Evolutionary conservation across 2,797 vertebrate genomes (phyloP), one percentile per base, ranked within the genome.

Genomic region (Helarctos malayanus): DNA sequence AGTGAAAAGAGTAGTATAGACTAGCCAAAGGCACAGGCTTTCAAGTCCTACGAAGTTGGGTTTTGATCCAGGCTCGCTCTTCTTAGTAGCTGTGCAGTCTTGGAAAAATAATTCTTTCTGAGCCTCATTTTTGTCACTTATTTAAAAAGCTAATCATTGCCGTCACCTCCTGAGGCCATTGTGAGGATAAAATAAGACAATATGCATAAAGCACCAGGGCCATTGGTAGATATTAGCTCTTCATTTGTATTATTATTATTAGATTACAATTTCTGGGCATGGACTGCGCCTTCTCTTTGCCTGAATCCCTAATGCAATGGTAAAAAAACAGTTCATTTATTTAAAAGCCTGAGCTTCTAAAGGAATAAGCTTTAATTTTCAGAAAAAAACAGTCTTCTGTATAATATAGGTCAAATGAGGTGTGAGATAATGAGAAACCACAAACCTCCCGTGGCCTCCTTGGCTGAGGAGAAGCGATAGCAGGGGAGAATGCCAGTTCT

Each of bases 201-300:
- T 78, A n/a, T 27, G 25, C 45, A 79, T 76, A 91, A 80, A 63
- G 2, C 63, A 49, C 18, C 14, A 18, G 45, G 59, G 73, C 76
- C 23, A 57, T 87, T 19, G 2, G 32, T 81, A 80, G 27, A n/a
- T 75, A 52, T 68, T 92, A 83, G 63, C 18, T 95, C 41, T 84
- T 94, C 38, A 69, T 90, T 90, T 92, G 56, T 88, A 78, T 94
- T 95, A 59, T 97, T 96, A 92, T 97, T 90, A 92, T 85, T 87
- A 96, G 85, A 91, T 95, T 89, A 94, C 11, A 95, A 52, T 96
- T 95, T 96, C 84, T 94, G 81, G 61, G 61, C 90, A 92, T 27
- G 84, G 13, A 92, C 76, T 81, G 12, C 78, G 25, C 82, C 52
- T 92, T 94, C 27, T 79, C 57, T 96, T 96, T 96, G 54, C 61